Base-by-base conservation (phyloP, 2,888 invertebrate species). In the Polietes domitor region DNA sequence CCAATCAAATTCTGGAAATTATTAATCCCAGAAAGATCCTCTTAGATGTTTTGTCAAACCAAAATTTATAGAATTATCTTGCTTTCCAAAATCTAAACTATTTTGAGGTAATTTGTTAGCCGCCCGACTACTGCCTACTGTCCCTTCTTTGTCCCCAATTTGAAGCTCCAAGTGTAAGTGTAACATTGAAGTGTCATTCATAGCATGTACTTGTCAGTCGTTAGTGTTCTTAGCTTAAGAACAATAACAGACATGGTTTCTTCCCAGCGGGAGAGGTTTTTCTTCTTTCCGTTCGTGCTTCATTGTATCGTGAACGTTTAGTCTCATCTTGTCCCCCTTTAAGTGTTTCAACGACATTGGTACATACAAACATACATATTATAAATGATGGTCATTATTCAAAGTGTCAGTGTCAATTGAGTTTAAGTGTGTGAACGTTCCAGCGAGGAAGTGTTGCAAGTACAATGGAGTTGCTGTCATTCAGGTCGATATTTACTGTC, bases 321-420 rank as follows among this genome's bases (percentile, higher is more conserved):
- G 2, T 50, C 70, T 55, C 43, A 53, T 65, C 61, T 55, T 65
- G 65, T 53, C 15, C 15, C 24, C 32, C 28, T 72, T 65, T 61
- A 21, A 75, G 71, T 71, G 50, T 37, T 79, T 73, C 47, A 63
- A 21, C 17, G 58, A 41, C 68, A 78, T 79, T 78, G 76, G 74
- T 76, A n/a, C n/a, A n/a, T n/a, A n/a, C n/a, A n/a, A n/a, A n/a
- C n/a, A n/a, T n/a, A 73, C 84, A 76, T 81, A 78, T 81, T 84
- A 79, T 84, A 81, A 80, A 83, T 80, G 80, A 77, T 79, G 82
- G 90, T 88, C 89, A 89, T 90, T 89, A 89, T 88, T 89, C 89
- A 89, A 89, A 90, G 90, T 89, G 89, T 90, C 90, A 90, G 89
- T 90, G 90, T 89, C 90, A 89, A 87, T 87, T 88, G 85, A 79